A percentile compares a stretch with the other conserved stretches of the same genome.
These are phyloP conservation scores for Drosophila grimshawi DNA, from an alignment of 1,140 invertebrate genomes.

Conservation along the genomic window DNA sequence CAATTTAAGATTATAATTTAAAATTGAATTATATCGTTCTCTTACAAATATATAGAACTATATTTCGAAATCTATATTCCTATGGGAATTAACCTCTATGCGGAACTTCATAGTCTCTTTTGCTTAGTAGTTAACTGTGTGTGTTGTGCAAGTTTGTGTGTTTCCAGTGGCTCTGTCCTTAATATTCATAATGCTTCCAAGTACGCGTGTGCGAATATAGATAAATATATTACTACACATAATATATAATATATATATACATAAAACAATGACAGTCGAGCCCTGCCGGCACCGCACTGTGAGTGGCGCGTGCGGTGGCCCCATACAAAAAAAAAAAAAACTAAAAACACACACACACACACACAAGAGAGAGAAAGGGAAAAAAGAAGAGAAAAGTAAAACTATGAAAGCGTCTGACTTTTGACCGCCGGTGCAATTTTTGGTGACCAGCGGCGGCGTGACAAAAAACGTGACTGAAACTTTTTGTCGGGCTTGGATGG, in stretches of 20 bases:
- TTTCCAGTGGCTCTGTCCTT: not conserved
- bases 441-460: slow-evolving; percentile 59
- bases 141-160: too few species aligned
- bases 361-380: not conserved
- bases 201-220: slow-evolving; percentile 4
- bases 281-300: slow-evolving; percentile 13
- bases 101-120: too few species aligned
- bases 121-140: too few species aligned
- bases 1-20: too few species aligned
- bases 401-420: slow-evolving; percentile 53
- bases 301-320: slow-evolving; percentile 25
- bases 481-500: slow-evolving; percentile 49
- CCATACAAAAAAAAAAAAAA: slow-evolving; percentile 24
- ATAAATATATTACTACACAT: not conserved
- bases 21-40: too few species aligned
- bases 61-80: too few species aligned
- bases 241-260: not conserved
- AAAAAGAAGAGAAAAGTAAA: not conserved
- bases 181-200: slow-evolving; percentile 21
- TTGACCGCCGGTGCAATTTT: slow-evolving; percentile 66
- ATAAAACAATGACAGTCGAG: slow-evolving; percentile 2
- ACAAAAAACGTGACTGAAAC: slow-evolving; percentile 78
- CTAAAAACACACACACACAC: not conserved
- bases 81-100: too few species aligned
- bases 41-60: too few species aligned